Evolutionary conservation across 2,113 vertebrate genomes (phyloP).

Genomic region (Ammodytes marinus): DNA sequence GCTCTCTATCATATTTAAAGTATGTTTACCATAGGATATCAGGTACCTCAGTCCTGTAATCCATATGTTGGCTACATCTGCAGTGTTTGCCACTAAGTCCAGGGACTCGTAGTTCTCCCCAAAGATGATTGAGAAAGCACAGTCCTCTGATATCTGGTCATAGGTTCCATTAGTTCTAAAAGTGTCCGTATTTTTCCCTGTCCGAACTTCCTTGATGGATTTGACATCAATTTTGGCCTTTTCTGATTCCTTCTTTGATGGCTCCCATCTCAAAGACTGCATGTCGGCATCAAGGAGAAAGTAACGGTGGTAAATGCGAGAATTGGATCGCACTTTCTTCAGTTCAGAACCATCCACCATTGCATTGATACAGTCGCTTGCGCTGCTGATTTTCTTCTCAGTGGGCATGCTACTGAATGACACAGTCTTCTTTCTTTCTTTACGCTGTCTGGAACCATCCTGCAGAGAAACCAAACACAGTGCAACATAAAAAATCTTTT

Average conservation of each 20-base stretch:
- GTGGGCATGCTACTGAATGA: conserved; percentile 99
- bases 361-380: conserved; percentile 94
- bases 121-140: conserved; percentile 96
- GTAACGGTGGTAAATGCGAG: conserved; percentile 93
- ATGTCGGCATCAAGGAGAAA: conserved; percentile 97
- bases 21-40: conserved; percentile 97
- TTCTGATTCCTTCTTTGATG: conserved; percentile 97
- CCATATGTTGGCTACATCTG: conserved; percentile 98
- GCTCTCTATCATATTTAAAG: conserved; percentile 95
- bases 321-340: conserved; percentile 96
- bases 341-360: conserved; percentile 98
- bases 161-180: conserved; percentile 97
- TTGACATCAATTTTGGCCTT: conserved; percentile 98
- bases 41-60: conserved; percentile 96
- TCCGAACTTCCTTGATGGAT: conserved; percentile 96
- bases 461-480: conserved; percentile 64
- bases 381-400: conserved; percentile 97
- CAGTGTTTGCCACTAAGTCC: conserved; percentile 97
- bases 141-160: conserved; percentile 98
- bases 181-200: conserved; percentile 97
- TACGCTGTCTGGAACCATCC: conserved; percentile 95
- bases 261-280: conserved; percentile 97
- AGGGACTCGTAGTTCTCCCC: conserved; percentile 97
- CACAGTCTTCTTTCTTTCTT: conserved; percentile 96
- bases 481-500: conserved; percentile 8